Percentiles rank a stretch among this genome's conserved stretches.
phyloP scores from a whole-genome alignment of 2,113 vertebrate species.

The Camelus dromedarius region DNA sequence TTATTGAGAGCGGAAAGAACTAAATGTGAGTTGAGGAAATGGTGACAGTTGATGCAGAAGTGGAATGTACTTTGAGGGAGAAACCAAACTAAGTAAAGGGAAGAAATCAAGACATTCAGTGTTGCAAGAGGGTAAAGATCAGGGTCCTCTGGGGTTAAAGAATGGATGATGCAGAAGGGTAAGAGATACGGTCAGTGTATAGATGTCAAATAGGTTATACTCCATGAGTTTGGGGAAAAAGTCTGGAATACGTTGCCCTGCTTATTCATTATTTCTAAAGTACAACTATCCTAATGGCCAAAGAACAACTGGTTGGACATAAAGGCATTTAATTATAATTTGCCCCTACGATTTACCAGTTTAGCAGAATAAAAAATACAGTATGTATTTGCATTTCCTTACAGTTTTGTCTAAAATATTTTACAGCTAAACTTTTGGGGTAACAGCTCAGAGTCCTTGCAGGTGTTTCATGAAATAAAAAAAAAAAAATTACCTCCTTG shows the following conservation, averaged over 20 bases:
- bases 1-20: background rate
- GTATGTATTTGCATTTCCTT: constrained; percentile 30
- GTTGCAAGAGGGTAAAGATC: background rate
- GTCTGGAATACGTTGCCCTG: background rate
- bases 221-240: background rate
- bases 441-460: constrained; percentile 8
- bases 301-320: background rate
- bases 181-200: background rate
- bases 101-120: background rate
- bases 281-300: constrained; percentile 70
- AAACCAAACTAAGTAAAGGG: background rate
- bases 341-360: background rate
- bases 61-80: background rate
- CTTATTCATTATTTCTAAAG: constrained; percentile 94
- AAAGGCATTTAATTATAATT: background rate
- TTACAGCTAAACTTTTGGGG: background rate
- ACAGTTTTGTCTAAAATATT: constrained; percentile 33
- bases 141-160: background rate
- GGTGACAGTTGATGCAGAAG: background rate
- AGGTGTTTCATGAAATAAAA: background rate
- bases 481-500: background rate
- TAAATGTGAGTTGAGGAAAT: background rate
- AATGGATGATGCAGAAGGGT: background rate
- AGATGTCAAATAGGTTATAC: background rate
- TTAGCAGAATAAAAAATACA: background rate